Evolutionary conservation across 1,140 invertebrate species (phyloP).

Genomic region (Aphaenogaster floridana): DNA sequence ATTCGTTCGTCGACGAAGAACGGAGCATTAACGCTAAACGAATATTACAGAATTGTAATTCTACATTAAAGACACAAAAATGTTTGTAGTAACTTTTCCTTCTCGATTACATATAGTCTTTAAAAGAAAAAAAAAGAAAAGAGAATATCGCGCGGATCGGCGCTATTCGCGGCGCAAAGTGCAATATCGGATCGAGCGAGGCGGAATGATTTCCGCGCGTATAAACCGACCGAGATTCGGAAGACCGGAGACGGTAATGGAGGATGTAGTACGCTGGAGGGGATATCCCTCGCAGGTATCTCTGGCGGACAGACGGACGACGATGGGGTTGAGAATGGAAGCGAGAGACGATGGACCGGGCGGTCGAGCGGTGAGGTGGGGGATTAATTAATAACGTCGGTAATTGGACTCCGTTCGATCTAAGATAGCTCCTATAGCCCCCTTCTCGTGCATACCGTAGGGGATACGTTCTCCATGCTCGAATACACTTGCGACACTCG

Average conservation of each 20-base stretch:
- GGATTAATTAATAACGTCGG: slow-evolving; percentile 84
- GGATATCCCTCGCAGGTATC: slow-evolving; percentile 78
- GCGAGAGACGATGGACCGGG: slow-evolving; percentile 75
- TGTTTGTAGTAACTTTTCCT: neutral
- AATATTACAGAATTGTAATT: neutral
- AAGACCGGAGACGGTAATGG: slow-evolving; percentile 71
- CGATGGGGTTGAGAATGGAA: slow-evolving; percentile 79
- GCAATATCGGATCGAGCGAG: slow-evolving; percentile 32
- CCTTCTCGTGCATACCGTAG: slow-evolving; percentile 69
- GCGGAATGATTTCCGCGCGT: slow-evolving; percentile 62
- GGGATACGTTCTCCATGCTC: slow-evolving; percentile 71
- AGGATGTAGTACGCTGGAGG: slow-evolving; percentile 63
- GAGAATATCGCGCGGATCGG: slow-evolving; percentile 12
- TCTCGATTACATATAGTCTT: neutral
- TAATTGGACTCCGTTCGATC: slow-evolving; percentile 84
- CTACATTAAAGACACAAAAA: neutral
- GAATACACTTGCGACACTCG: slow-evolving; percentile 68
- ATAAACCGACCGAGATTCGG: slow-evolving; percentile 71
- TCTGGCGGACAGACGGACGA: slow-evolving; percentile 79
- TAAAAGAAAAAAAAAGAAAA: slow-evolving; percentile 36
- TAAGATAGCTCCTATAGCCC: slow-evolving; percentile 80
- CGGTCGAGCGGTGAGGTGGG: slow-evolving; percentile 63
- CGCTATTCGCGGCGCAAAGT: slow-evolving; percentile 22
- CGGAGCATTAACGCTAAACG: neutral
- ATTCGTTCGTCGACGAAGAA: neutral